Evolutionary conservation across 2,888 invertebrate species (phyloP), one percentile per base, ranked within the genome.

Genomic region (Glaucopsyche alexis): DNA sequence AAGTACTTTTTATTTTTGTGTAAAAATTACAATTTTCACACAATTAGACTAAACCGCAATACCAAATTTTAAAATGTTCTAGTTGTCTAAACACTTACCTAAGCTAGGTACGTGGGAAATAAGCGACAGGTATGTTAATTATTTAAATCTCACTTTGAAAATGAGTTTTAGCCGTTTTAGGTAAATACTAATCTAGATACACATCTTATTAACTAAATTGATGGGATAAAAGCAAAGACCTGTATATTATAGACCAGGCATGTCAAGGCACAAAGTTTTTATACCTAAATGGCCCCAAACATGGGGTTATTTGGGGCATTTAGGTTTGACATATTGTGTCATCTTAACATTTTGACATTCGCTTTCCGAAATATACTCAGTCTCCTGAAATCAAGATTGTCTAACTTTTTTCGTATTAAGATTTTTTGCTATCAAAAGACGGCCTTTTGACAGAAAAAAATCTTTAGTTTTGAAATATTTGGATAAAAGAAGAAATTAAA

Each of bases 31-130:
- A 69, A 29, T 47, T 45, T 69, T 69, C 69, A 29, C 69, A 49
- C 47, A 29, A 69, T 69, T 69, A 49, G 0, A 16, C 29, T 49
- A 29, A 29, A 29, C 69, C 69, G 47, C 69, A 49, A 47, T 69
- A 69, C 49, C 19, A 69, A 69, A 69, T 49, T 69, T 69, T 29
- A 45, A 8, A 67, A 69, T 69, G 69, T 29, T 29, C 29, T 47
- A 60, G 29, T 19, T 69, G 45, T 69, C 29, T 16, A 42, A 67
- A 14, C 69, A 60, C 69, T 14, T 49, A 69, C 13, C 49, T 29
- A 29, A 29, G 29, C 29, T 29, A 29, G 29, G 29, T 29, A 19
- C 45, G 47, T 69, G 69, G 49, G 69, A 69, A 69, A 42, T 38
- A 13, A 60, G 29, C 55, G 5, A 16, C 55, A 8, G 55, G 42